Base-by-base conservation (phyloP, 2,113 vertebrate genomes). In the Dolichotis patagonum region DNA sequence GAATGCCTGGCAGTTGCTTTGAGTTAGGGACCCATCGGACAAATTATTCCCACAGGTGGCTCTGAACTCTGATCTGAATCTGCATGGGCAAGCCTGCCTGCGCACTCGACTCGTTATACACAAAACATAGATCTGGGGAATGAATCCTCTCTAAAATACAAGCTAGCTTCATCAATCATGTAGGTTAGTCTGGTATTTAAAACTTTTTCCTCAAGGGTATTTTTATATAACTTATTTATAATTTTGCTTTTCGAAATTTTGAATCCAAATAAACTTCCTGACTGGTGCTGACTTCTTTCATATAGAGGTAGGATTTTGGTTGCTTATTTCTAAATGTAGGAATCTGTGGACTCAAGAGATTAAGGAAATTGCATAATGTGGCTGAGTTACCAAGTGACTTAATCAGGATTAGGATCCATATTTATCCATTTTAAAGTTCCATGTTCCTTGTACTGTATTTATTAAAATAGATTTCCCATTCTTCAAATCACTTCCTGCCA, bases 391-490 rank as follows among this genome's bases (percentile, higher is more conserved):
- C 43, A 60, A 89, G 52, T 62, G 41, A 5, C 17, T 62, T 28
- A 82, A 38, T 92, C 75, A 71, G 12, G 43, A 65, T 92, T 95
- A 65, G 56, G 81, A 80, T 73, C n/a, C 8, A 52, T 7, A 58
- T 88, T 63, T 58, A 67, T 32, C 63, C 65, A 35, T 88, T 97
- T 95, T 58, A 94, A 56, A 96, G 67, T 10, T 60, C 12, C 11
- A 30, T n/a, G 7, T 46, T 91, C 52, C 73, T 91, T 67, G 77
- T 46, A 75, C 7, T 65, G 41, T 69, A 24, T 54, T 1, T 56
- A 63, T 91, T 77, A 54, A 96, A 95, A 82, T 71, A 91, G 56
- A 41, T 14, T 22, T 78, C 24, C 35, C 6, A 11, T n/a, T 86
- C 41, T n/a, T 20, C 20, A 90, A 69, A 19, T 92, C 12, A 82